Base-by-base conservation (phyloP, 2,888 invertebrate genomes). In the Synergus laeviventris region DNA sequence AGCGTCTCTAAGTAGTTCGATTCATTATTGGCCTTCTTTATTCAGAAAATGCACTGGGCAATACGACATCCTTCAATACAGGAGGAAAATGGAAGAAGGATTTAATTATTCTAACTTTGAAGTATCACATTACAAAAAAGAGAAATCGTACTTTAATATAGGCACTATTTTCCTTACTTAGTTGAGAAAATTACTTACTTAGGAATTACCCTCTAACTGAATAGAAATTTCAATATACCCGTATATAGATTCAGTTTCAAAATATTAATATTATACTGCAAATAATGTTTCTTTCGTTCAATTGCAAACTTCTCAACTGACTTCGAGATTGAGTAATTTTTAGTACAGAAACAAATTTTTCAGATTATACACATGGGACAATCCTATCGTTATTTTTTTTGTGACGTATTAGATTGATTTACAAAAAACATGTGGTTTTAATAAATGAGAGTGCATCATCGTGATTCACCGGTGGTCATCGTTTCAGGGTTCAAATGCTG, bases 391-490 rank as follows among this genome's bases (percentile, higher is more conserved):
- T 31, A 49, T 1, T n/a, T 62, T 61, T 36, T 62, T 62, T 62
- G n/a, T 61, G 1, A 16, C 16, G 11, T 42, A 2, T 9, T 1
- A 11, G 31, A 31, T 31, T 49, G 12, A 18, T 49, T 36, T 70
- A 49, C 59, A 42, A 36, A 31, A 39, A 60, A 59, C 59, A 21
- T 9, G 36, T 7, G 49, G 59, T 42, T 74, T 59, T 81, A 82
- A 82, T 83, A 82, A 83, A 81, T 83, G 83, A 82, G 79, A 82
- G 83, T 82, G 81, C 81, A 83, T 81, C 78, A 80, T 81, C 77
- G 80, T 78, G 78, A 79, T 77, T 80, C 79, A 77, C 78, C 80
- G 81, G 78, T 77, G 80, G 79, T 79, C 77, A 80, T 80, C 79
- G 80, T 82, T 80, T 79, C 78, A 81, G 75, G 81, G 81, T 82